Evolutionary conservation across 2,888 invertebrate species (phyloP).

Genomic region (Lucinisca nassula): DNA sequence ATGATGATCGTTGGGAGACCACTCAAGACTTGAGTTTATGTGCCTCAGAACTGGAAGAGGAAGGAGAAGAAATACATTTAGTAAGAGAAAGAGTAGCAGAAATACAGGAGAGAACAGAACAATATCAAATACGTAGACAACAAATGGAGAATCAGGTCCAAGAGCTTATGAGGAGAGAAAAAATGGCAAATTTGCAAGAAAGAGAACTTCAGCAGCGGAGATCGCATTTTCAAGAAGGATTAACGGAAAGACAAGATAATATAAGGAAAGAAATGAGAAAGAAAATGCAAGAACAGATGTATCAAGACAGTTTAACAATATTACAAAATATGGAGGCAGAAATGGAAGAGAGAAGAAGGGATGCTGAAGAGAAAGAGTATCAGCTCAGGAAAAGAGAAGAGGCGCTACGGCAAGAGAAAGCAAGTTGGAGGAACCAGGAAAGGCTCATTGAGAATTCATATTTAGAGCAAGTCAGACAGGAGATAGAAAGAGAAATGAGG

Average conservation of each 20-base stretch:
- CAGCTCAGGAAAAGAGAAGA: not conserved
- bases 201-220: not conserved
- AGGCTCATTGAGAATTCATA: not conserved
- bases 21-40: not conserved
- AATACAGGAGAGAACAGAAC: not conserved
- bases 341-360: not conserved
- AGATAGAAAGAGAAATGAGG: not conserved
- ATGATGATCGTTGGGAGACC: too few species aligned
- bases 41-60: not conserved
- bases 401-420: not conserved
- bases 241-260: not conserved
- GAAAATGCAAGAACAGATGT: not conserved
- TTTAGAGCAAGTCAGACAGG: not conserved
- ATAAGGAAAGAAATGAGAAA: not conserved
- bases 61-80: not conserved
- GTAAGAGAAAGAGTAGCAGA: not conserved
- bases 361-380: not conserved
- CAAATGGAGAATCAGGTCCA: not conserved
- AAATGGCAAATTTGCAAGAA: not conserved
- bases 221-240: not conserved
- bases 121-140: not conserved
- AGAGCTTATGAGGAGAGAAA: not conserved
- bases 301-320: not conserved
- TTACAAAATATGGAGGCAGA: not conserved
- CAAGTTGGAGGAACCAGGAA: not conserved